These are phyloP conservation scores for Xestia xanthographa DNA, from an alignment of 2,888 invertebrate genomes.

Conservation along the genomic window DNA sequence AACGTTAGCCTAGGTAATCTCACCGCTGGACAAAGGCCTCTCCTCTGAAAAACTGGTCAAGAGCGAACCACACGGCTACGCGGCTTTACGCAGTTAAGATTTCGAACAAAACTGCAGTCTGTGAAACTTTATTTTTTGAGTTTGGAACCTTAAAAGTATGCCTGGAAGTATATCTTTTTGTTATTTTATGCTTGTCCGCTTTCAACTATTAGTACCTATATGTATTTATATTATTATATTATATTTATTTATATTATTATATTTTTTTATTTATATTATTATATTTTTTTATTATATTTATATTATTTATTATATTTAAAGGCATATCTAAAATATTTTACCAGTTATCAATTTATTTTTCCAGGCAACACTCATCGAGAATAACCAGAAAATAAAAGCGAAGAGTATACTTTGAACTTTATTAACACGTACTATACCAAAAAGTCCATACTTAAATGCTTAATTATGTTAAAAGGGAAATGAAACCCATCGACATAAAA, in stretches of 20 bases:
- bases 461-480: background rate
- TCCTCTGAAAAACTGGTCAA: background rate
- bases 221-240: no score
- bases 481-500: background rate
- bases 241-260: no score
- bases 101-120: background rate
- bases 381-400: background rate
- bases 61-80: background rate
- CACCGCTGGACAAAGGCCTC: background rate
- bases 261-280: no score
- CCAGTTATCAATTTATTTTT: background rate
- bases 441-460: background rate
- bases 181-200: background rate
- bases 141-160: background rate
- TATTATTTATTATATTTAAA: no score
- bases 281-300: no score
- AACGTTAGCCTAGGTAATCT: background rate
- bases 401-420: background rate
- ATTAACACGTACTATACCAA: background rate
- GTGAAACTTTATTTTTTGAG: background rate
- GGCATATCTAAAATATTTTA: background rate
- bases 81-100: background rate
- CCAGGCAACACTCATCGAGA: background rate
- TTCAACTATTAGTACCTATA: background rate
- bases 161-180: background rate